phyloP scores from a whole-genome alignment of 1,140 invertebrate species.

The Adelges cooleyi region DNA sequence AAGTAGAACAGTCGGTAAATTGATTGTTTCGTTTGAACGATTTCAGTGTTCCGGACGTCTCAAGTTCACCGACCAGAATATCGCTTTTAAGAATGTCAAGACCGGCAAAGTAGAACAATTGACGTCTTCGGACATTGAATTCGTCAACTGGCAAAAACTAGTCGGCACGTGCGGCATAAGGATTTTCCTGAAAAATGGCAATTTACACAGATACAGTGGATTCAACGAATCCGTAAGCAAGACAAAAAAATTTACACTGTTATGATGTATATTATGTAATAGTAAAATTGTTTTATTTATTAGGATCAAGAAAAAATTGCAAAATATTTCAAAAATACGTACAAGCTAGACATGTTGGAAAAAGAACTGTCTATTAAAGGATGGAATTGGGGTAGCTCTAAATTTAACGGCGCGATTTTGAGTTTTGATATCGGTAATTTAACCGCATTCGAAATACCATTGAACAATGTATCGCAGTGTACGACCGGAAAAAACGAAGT shows the following conservation, averaged over 20 bases:
- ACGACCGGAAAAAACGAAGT: conserved; percentile 98
- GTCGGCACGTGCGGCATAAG: conserved; percentile 79
- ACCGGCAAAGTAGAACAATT: conserved; percentile 95
- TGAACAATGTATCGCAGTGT: conserved; percentile 92
- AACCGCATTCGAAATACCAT: conserved; percentile 90
- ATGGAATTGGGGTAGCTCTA: conserved; percentile 97
- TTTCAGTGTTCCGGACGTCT: conserved; percentile 69
- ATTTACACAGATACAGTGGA: conserved; percentile 80
- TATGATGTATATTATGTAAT: neutral
- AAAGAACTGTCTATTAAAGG: conserved; percentile 91
- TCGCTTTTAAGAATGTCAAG: conserved; percentile 90
- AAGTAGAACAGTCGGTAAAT: neutral
- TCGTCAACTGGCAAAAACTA: conserved; percentile 85
- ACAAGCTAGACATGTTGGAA: conserved; percentile 73
- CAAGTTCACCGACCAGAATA: conserved; percentile 82
- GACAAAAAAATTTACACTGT: neutral
- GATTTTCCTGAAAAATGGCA: conserved; percentile 82
- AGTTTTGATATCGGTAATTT: conserved; percentile 84
- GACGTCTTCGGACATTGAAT: conserved; percentile 68
- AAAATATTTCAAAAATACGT: conserved; percentile 74
- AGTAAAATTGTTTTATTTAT: conserved; percentile 31
- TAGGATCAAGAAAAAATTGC: conserved; percentile 70
- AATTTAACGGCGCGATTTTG: conserved; percentile 83
- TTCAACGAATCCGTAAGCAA: conserved; percentile 77
- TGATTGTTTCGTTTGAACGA: neutral